phyloP scores from a whole-genome alignment of 2,113 vertebrate genomes.

The Synchiropus splendidus region DNA sequence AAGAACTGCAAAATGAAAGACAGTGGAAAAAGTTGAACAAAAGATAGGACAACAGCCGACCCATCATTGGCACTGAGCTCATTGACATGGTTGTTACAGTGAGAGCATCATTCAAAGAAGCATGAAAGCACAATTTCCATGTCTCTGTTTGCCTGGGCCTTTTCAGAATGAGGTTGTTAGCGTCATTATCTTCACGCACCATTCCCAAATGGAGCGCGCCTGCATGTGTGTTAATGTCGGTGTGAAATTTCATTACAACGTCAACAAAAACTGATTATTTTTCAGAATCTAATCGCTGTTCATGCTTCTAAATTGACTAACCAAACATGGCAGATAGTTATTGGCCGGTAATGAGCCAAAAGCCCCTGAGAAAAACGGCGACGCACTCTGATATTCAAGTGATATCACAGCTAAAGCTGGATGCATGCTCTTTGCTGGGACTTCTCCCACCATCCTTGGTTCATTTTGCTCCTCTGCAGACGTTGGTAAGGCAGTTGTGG shows the following conservation, averaged over 20 bases:
- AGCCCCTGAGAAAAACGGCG: not conserved
- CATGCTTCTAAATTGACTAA: not conserved
- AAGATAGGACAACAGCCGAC: no score
- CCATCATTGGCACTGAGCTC: no score
- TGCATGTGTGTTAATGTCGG: no score
- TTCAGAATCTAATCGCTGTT: not conserved
- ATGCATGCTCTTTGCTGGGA: no score
- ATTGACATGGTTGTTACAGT: slow-evolving; percentile 31
- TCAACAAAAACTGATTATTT: not conserved
- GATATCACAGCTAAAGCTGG: not conserved
- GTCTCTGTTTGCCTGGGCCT: slow-evolving; percentile 2
- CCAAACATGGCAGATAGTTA: slow-evolving; percentile 9
- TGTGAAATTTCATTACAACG: not conserved
- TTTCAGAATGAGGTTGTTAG: slow-evolving; percentile 1
- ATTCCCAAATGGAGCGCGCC: no score
- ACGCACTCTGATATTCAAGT: not conserved
- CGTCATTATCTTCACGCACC: not conserved
- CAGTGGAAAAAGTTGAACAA: no score
- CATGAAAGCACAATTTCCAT: slow-evolving; percentile 9
- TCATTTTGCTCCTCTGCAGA: no score
- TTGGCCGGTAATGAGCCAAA: slow-evolving; percentile 6
- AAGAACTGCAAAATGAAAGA: no score
- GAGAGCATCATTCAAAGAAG: slow-evolving; percentile 35
- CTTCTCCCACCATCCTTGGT: no score
- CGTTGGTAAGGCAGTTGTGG: no score